These are phyloP conservation scores for Pocillopora damicornis DNA, from an alignment of 64 coral and sea anemone species.

Conservation along the genomic window DNA sequence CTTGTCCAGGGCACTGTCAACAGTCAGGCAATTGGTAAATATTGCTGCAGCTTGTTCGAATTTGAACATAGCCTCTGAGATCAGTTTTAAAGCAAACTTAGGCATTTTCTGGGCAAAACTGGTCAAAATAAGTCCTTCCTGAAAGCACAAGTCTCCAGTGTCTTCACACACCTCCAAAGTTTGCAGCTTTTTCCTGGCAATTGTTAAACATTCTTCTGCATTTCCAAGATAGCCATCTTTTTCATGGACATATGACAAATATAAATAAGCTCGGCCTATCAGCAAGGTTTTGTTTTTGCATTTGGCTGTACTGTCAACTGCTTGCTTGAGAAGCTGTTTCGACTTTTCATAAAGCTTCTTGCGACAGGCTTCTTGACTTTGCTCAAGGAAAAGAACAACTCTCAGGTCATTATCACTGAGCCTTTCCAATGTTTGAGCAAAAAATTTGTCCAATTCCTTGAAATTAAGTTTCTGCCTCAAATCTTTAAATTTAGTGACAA, in stretches of 20 bases:
- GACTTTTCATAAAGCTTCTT: conserved; percentile 62
- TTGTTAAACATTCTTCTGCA: conserved; percentile 84
- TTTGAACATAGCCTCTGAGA: conserved; percentile 72
- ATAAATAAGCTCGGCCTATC: conserved; percentile 75
- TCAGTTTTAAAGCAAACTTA: conserved; percentile 68
- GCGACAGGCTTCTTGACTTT: conserved; percentile 65
- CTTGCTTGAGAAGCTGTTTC: conserved; percentile 83
- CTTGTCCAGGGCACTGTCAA: conserved; percentile 50
- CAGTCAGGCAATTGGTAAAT: conserved; percentile 46
- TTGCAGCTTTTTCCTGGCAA: conserved; percentile 86
- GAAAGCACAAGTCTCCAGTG: conserved; percentile 77
- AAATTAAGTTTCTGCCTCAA: conserved; percentile 46
- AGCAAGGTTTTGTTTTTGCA: conserved; percentile 85
- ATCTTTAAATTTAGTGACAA: conserved; percentile 49
- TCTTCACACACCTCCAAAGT: conserved; percentile 76
- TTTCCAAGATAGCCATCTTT: conserved; percentile 75
- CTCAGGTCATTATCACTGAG: conserved; percentile 58
- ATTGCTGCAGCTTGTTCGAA: conserved; percentile 61
- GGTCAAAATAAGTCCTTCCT: conserved; percentile 73
- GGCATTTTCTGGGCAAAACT: conserved; percentile 79
- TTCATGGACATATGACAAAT: conserved; percentile 84
- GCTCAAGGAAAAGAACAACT: conserved; percentile 69
- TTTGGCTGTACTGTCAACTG: conserved; percentile 61
- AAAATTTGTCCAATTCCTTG: conserved; percentile 65
- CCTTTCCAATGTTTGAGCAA: conserved; percentile 39